Conservation (phyloP, 1,140 invertebrate genomes). For the Luehdorfia chinensis region DNA sequence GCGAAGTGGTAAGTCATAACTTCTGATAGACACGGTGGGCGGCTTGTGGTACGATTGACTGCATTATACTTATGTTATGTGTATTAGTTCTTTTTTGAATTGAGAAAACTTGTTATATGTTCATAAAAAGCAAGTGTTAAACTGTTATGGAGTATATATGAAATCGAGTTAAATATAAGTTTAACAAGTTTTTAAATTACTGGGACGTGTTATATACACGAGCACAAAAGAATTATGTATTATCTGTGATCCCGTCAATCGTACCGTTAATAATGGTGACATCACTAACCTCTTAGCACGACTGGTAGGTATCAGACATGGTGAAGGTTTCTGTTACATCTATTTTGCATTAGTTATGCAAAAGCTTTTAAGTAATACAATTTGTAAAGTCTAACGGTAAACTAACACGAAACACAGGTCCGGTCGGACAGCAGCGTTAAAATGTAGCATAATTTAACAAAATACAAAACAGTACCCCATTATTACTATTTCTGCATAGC, state of each 20-base stretch:
- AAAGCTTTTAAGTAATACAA: slow-evolving; percentile 3
- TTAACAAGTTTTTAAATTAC: too few species aligned
- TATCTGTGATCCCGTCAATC: not conserved
- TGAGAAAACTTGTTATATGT: too few species aligned
- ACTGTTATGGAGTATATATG: too few species aligned
- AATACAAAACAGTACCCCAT: too few species aligned
- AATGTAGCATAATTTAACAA: too few species aligned
- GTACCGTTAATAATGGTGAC: not conserved
- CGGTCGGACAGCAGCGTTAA: too few species aligned
- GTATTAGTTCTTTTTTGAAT: slow-evolving; percentile 6
- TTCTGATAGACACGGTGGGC: slow-evolving; percentile 2
- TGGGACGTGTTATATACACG: too few species aligned
- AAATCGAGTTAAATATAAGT: too few species aligned
- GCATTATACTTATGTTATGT: not conserved
- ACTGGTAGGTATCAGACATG: not conserved
- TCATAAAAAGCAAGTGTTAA: too few species aligned
- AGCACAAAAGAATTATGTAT: not conserved
- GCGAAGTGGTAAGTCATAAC: slow-evolving; percentile 84
- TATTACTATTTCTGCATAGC: too few species aligned
- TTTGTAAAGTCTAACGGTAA: slow-evolving; percentile 7
- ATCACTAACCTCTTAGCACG: slow-evolving; percentile 9
- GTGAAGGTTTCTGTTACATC: not conserved
- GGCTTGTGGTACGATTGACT: not conserved
- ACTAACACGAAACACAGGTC: not conserved
- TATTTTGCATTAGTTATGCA: slow-evolving; percentile 5